These are phyloP conservation scores for Leptinotarsa haldemani DNA, from an alignment of 2,888 invertebrate species.

Conservation along the genomic window DNA sequence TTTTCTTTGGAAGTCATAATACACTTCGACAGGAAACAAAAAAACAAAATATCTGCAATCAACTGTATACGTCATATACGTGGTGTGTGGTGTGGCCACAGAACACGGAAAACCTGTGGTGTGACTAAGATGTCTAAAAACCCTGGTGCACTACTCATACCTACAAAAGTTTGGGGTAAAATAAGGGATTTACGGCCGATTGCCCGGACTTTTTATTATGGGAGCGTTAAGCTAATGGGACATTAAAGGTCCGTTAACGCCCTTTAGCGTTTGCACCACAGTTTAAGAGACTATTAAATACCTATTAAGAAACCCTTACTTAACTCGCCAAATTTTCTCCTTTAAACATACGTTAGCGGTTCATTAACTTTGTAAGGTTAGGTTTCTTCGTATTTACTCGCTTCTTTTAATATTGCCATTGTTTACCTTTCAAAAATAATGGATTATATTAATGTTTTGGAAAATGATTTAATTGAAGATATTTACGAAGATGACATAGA, in stretches of 20 bases:
- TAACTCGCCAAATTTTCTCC: slow-evolving; percentile 3
- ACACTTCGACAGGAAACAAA: no score
- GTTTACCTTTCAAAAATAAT: background rate
- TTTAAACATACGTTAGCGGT: slow-evolving; percentile 6
- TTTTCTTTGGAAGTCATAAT: no score
- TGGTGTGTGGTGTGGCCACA: no score
- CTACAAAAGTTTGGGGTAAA: no score
- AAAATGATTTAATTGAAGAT: slow-evolving; percentile 9
- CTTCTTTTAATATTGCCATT: no score
- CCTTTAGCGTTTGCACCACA: background rate
- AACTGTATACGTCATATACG: no score
- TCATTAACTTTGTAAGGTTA: slow-evolving; percentile 4
- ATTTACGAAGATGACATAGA: slow-evolving; percentile 2
- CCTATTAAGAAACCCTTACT: background rate
- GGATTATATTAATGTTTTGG: slow-evolving; percentile 8
- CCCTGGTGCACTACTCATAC: no score
- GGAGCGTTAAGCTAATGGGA: slow-evolving; percentile 7
- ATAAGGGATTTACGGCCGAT: background rate
- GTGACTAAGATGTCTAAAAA: no score
- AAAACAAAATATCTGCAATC: no score
- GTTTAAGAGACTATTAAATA: slow-evolving; percentile 9
- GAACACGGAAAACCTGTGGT: no score
- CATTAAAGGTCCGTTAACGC: slow-evolving; percentile 4
- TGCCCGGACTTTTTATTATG: slow-evolving; percentile 1
- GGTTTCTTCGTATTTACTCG: background rate